These are phyloP conservation scores for Laterallus jamaicensis DNA, from an alignment of 2,113 vertebrate species.

Conservation along the genomic window DNA sequence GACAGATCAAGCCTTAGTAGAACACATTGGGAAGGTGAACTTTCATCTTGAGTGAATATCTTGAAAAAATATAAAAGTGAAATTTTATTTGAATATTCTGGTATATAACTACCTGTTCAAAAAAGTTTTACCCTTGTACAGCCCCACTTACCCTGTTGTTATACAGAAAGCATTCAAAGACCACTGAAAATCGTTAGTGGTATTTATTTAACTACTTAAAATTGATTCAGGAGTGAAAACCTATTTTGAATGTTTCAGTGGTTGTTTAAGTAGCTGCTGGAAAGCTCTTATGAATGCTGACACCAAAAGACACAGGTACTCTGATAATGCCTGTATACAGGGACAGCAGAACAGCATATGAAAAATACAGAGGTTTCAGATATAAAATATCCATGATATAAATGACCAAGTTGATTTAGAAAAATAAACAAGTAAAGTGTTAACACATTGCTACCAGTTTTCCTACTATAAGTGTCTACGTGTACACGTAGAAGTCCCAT, in stretches of 20 bases:
- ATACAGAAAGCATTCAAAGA: neutral
- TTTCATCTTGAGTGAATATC: neutral
- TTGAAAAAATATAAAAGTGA: neutral
- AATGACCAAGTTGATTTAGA: neutral
- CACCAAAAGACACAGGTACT: neutral
- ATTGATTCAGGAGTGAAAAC: neutral
- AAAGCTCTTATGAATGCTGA: neutral
- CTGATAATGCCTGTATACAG: neutral
- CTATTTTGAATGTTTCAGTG: neutral
- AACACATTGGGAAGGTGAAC: neutral
- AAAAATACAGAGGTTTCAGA: neutral
- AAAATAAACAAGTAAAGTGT: neutral
- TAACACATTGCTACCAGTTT: neutral
- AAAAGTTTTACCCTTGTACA: neutral
- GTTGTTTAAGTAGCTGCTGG: neutral
- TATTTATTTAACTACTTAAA: neutral
- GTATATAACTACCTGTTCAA: neutral
- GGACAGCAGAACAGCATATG: neutral
- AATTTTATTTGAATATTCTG: neutral
- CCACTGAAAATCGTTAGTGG: neutral
- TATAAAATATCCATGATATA: neutral
- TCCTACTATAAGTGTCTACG: rapidly evolving
- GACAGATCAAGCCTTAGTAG: neutral
- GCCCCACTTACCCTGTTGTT: neutral
- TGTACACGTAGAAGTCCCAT: neutral